phyloP scores from a whole-genome alignment of 1,140 invertebrate species.

The Lineus longissimus region DNA sequence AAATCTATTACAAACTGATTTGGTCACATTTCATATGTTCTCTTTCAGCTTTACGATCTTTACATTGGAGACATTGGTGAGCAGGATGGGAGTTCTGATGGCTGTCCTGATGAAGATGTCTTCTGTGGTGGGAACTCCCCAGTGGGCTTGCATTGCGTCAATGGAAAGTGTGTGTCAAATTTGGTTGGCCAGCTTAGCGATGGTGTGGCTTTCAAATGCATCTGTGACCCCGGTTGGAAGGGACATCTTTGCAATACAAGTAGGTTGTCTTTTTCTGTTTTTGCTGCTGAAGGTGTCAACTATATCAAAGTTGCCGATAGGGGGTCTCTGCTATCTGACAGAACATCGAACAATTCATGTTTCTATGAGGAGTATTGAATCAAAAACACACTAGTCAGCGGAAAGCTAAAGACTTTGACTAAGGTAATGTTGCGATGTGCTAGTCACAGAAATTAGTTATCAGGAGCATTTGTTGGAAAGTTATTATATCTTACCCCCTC shows the following conservation, averaged over 20 bases:
- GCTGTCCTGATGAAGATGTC: conserved; percentile 88
- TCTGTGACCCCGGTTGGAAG: conserved; percentile 72
- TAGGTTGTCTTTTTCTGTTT: conserved; percentile 24
- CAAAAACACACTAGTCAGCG: no score
- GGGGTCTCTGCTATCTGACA: no score
- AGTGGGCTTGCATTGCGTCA: background rate
- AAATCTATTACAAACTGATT: no score
- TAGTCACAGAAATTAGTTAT: no score
- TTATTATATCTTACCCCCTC: no score
- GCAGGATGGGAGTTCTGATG: conserved; percentile 72
- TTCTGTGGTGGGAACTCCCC: conserved; percentile 68
- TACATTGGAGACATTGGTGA: conserved; percentile 73
- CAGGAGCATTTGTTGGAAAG: no score
- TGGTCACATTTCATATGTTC: conserved; percentile 9
- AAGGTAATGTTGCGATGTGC: no score
- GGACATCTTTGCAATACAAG: conserved; percentile 75
- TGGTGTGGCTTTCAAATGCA: conserved; percentile 73
- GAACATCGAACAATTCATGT: no score
- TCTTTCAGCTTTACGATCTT: conserved; percentile 75
- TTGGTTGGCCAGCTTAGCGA: background rate
- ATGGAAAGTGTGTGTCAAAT: background rate
- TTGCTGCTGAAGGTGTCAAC: background rate
- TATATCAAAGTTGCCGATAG: no score
- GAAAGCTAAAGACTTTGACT: no score
- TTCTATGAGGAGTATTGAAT: no score